Percentiles rank a stretch among this genome's conserved stretches.
These are phyloP conservation scores for Intellagama lesueurii DNA, from an alignment of 2,797 vertebrate species.

Conservation along the genomic window DNA sequence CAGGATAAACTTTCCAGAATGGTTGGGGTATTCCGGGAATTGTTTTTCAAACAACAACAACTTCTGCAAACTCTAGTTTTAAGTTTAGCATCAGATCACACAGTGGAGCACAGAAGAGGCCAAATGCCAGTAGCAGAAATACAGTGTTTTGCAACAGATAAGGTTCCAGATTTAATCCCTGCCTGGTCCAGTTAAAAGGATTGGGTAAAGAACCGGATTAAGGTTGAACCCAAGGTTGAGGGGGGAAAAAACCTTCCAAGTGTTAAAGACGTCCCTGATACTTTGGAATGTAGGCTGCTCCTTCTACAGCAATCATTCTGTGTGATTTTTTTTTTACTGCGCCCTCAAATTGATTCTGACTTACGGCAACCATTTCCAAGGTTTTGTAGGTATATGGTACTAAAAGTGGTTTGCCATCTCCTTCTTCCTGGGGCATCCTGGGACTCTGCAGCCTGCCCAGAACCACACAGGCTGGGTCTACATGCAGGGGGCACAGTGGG, in stretches of 20 bases:
- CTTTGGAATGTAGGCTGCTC: background rate
- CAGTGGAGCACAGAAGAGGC: background rate
- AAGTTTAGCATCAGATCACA: background rate
- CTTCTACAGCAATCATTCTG: background rate
- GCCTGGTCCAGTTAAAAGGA: background rate
- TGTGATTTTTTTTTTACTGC: background rate
- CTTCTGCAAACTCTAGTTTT: background rate
- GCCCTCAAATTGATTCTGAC: too few relatives aligned
- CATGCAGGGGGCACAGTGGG: too few relatives aligned
- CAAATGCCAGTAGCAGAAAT: background rate
- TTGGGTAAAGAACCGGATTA: background rate
- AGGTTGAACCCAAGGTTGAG: background rate
- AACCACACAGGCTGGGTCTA: too few relatives aligned
- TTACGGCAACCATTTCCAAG: too few relatives aligned
- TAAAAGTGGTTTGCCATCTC: too few relatives aligned
- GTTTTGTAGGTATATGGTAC: too few relatives aligned
- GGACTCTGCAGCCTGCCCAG: too few relatives aligned
- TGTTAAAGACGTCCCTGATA: background rate
- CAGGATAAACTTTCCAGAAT: background rate
- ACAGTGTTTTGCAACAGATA: background rate
- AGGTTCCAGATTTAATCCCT: background rate
- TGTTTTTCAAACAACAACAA: background rate
- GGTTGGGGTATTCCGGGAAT: background rate
- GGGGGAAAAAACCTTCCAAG: background rate
- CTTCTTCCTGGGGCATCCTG: too few relatives aligned